Evolutionary conservation across 92 coral and sea anemone species (phyloP), one percentile per base, ranked within the genome.

Genomic region (Paramuricea clavata): DNA sequence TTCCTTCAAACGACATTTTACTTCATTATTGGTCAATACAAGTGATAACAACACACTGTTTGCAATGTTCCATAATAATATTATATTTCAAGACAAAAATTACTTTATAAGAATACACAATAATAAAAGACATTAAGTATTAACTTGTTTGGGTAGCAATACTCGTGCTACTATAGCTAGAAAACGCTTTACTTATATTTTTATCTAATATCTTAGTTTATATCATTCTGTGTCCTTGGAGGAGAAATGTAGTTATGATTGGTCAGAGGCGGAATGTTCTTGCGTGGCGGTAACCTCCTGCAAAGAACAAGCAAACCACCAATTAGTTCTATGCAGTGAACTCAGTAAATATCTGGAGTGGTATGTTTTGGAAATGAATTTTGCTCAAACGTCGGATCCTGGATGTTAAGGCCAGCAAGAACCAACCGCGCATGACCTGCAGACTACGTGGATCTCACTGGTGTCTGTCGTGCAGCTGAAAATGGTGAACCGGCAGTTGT

Each of bases 261-360:
- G 62, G 62, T 54, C 26, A 4, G 62, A 11, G 0, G 70, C 34
- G 39, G 21, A 3, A 26, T 26, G 34, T 26, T 64, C 70, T 64
- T 26, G 70, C 70, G 39, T 26, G 70, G 35, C 39, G 28, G 8
- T 64, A 26, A 26, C 70, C 1, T 30, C 70, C 70, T 64, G 70
- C 70, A 64, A 64, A 30, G 70, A 64, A 64, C 70, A 64, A 64
- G 39, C 34, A 54, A 54, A 54, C 62, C 23, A 47, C 52, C 62
- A 22, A 64, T 64, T 64, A 64, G 34, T 64, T 64, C 70, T 26
- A 64, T 64, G 70, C 70, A 64, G 70, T 64, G 70, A 26, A 35
- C 70, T 64, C 70, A 64, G 11, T 26, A 26, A 25, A 64, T 30
- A 26, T 30, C 70, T 30, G 39, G 70, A 64, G 70, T 64, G 35